Conservation (phyloP, 2,888 invertebrate genomes). For the Sabatieria punctata region DNA sequence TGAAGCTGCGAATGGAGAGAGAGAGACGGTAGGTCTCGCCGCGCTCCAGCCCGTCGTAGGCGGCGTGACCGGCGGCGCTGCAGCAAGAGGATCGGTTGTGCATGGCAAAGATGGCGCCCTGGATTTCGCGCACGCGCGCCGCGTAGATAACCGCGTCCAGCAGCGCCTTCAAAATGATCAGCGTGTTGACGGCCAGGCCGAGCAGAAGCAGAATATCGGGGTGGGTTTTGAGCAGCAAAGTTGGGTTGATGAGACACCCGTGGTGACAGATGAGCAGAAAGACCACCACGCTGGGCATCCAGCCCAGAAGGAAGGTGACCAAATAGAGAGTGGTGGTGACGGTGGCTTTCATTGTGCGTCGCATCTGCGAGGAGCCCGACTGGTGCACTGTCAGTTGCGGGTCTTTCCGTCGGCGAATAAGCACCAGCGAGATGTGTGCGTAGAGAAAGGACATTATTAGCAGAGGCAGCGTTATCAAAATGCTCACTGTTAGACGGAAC, state of each 20-base stretch:
- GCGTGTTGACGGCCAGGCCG: conserved; percentile 36
- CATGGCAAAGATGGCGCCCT: conserved; percentile 15
- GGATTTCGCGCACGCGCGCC: conserved; percentile 46
- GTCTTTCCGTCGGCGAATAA: conserved; percentile 18
- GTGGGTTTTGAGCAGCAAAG: conserved; percentile 8
- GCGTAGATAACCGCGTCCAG: conserved; percentile 48
- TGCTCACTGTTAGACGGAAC: conserved; percentile 40
- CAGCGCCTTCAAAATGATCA: conserved; percentile 45
- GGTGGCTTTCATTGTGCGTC: conserved; percentile 40
- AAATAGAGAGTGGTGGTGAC: conserved; percentile 46
- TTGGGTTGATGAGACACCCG: conserved; percentile 29
- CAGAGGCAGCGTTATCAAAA: conserved; percentile 43
- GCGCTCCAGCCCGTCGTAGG: too few relatives aligned
- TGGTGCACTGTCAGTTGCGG: neutral
- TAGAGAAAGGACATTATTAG: conserved; percentile 44
- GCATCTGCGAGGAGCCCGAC: neutral
- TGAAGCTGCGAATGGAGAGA: too few relatives aligned
- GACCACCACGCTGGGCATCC: conserved; percentile 44
- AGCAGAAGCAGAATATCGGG: neutral
- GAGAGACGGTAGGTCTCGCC: too few relatives aligned
- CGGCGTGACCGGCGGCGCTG: too few relatives aligned
- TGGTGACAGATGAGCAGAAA: conserved; percentile 43
- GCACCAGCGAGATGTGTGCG: conserved; percentile 43
- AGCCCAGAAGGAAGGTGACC: conserved; percentile 43
- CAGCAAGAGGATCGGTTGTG: too few relatives aligned